Percentiles rank a stretch among this genome's conserved stretches.
phyloP scores from a whole-genome alignment of 2,797 vertebrate species.

The Hippoglossus hippoglossus region DNA sequence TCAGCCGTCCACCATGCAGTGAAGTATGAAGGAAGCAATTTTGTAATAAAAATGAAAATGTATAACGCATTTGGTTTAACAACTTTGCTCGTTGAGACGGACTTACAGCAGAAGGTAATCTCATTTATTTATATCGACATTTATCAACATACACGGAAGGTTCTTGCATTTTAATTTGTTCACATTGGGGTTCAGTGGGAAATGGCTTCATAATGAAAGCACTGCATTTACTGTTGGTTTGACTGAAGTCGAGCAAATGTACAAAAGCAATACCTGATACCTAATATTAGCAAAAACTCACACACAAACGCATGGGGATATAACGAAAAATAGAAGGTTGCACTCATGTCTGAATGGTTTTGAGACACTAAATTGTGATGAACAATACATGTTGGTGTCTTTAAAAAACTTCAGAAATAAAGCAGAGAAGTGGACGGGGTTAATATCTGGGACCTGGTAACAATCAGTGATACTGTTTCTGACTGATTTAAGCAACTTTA shows the following conservation, averaged over 20 bases:
- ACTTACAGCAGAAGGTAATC: slow-evolving; percentile 16
- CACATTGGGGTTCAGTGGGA: slow-evolving; percentile 13
- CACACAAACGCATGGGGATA: too few relatives aligned
- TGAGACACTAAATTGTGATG: background rate
- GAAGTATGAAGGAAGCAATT: slow-evolving; percentile 40
- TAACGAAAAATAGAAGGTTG: slow-evolving; percentile 16
- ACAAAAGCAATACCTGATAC: slow-evolving; percentile 69
- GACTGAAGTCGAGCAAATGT: slow-evolving; percentile 50
- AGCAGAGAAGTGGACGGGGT: too few relatives aligned
- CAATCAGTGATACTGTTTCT: too few relatives aligned
- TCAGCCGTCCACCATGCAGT: slow-evolving; percentile 42
- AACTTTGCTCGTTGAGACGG: slow-evolving; percentile 27
- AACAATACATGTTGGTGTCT: too few relatives aligned
- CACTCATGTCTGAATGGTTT: slow-evolving; percentile 45
- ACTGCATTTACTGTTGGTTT: slow-evolving; percentile 11
- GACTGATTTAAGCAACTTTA: too few relatives aligned
- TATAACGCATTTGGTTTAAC: slow-evolving; percentile 10
- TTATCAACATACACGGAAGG: slow-evolving; percentile 5
- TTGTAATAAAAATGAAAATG: slow-evolving; percentile 19
- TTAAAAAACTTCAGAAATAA: background rate
- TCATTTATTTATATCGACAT: slow-evolving; percentile 13
- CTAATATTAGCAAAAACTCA: slow-evolving; percentile 35
- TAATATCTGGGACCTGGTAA: too few relatives aligned
- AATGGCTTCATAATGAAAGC: slow-evolving; percentile 16
- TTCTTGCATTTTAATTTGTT: slow-evolving; percentile 7